These are phyloP conservation scores for Xiphophorus birchmanni DNA, from an alignment of 2,797 vertebrate genomes.

Conservation along the genomic window DNA sequence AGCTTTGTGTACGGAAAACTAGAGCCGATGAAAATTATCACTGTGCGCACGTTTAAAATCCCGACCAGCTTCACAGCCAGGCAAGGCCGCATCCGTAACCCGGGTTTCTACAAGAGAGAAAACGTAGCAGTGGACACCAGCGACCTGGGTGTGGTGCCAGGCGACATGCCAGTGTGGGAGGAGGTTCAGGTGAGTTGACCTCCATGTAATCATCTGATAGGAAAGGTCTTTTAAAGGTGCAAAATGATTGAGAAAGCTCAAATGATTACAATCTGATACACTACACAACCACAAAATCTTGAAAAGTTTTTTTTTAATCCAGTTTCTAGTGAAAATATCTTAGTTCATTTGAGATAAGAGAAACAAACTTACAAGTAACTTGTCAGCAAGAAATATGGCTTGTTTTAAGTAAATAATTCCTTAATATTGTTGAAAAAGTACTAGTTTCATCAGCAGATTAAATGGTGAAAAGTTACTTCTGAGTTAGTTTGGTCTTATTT, in stretches of 20 bases:
- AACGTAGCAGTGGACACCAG: slow-evolving; percentile 88
- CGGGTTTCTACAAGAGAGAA: slow-evolving; percentile 78
- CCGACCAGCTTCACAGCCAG: slow-evolving; percentile 90
- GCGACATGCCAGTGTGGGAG: slow-evolving; percentile 87
- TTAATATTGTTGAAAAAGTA: no score
- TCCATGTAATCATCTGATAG: background rate
- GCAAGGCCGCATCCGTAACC: slow-evolving; percentile 85
- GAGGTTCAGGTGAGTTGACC: slow-evolving; percentile 77
- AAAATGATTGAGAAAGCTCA: background rate
- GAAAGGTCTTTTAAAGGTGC: background rate
- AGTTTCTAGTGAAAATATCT: no score
- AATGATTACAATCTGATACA: background rate
- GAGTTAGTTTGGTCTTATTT: no score
- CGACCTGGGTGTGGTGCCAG: slow-evolving; percentile 81
- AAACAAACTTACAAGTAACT: no score
- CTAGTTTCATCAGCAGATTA: no score
- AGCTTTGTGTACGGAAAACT: slow-evolving; percentile 84
- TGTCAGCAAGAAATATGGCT: no score
- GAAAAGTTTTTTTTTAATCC: no score
- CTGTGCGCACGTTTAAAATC: slow-evolving; percentile 89
- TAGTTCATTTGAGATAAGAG: no score
- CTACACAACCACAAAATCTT: no score
- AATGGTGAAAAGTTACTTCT: no score
- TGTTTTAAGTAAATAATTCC: no score
- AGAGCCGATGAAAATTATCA: slow-evolving; percentile 91